phyloP scores from a whole-genome alignment of 2,888 invertebrate genomes.

The Synanthedon formicaeformis region DNA sequence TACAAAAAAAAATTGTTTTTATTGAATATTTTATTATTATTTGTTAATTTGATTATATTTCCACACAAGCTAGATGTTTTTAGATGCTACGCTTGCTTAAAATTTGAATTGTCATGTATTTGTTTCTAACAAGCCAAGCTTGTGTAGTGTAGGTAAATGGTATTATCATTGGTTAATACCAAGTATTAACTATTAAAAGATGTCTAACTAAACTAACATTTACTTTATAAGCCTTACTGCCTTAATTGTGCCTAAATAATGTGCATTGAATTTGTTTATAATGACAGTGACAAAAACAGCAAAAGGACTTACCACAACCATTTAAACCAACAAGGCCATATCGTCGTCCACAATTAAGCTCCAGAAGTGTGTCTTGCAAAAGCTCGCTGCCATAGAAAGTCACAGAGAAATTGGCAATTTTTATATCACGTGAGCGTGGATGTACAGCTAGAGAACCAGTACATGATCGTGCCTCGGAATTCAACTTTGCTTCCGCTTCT shows the following conservation, averaged over 20 bases:
- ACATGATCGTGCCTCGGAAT: constrained; percentile 92
- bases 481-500: constrained; percentile 91
- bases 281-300: too few species aligned
- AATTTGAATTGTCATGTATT: too few species aligned
- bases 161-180: too few species aligned
- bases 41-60: background rate
- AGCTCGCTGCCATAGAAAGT: constrained; percentile 98
- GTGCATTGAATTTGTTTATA: too few species aligned
- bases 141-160: too few species aligned
- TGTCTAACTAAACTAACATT: too few species aligned
- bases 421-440: constrained; percentile 94
- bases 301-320: constrained; percentile 82
- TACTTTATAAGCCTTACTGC: too few species aligned
- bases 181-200: too few species aligned
- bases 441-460: constrained; percentile 97
- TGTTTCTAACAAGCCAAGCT: too few species aligned
- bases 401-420: constrained; percentile 95
- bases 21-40: background rate
- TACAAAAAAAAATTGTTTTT: constrained; percentile 25
- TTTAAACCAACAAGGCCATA: constrained; percentile 98
- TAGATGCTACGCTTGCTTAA: too few species aligned
- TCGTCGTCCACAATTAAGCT: constrained; percentile 96
- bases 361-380: constrained; percentile 93
- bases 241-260: too few species aligned
- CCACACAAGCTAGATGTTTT: too few species aligned